These are phyloP conservation scores for Druon quercuslanigerum DNA, from an alignment of 1,140 invertebrate species.

Conservation along the genomic window DNA sequence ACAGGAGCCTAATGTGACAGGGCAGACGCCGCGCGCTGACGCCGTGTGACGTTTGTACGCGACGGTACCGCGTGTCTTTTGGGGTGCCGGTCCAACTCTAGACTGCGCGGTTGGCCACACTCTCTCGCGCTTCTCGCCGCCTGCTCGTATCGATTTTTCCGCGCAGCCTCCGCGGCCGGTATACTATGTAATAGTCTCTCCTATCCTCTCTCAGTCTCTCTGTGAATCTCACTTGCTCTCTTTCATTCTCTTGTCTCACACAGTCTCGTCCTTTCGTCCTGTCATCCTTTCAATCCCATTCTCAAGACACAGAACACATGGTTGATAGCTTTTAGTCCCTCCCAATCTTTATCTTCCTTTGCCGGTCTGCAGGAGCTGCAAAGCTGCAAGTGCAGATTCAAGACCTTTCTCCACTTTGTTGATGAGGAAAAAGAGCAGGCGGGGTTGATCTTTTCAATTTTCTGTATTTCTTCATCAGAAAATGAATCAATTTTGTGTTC, in stretches of 20 bases:
- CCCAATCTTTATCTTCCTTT: neutral
- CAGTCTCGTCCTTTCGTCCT: constrained; percentile 21
- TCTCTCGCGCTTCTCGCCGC: constrained; percentile 59
- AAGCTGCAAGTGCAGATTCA: constrained; percentile 3
- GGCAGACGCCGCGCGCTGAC: constrained; percentile 42
- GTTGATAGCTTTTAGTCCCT: neutral
- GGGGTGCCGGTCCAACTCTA: constrained; percentile 65
- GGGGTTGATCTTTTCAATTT: too few species aligned
- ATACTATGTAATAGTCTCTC: constrained; percentile 39
- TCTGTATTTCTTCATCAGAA: too few species aligned
- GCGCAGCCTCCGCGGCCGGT: constrained; percentile 67
- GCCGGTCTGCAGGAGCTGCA: neutral
- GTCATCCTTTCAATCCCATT: constrained; percentile 32
- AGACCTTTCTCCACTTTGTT: neutral
- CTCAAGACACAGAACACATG: constrained; percentile 1
- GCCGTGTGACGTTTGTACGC: constrained; percentile 39
- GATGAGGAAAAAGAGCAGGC: too few species aligned
- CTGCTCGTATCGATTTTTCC: constrained; percentile 67
- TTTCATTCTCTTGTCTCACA: neutral
- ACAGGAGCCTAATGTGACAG: constrained; percentile 37
- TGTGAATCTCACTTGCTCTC: constrained; percentile 26
- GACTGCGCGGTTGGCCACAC: constrained; percentile 64
- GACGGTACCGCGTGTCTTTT: constrained; percentile 60
- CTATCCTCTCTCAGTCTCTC: neutral
- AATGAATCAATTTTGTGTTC: too few species aligned